Percentiles rank a stretch among this genome's conserved stretches.
Evolutionary conservation across 2,888 invertebrate species (phyloP).

Genomic region (Lamellibrachia satsuma): DNA sequence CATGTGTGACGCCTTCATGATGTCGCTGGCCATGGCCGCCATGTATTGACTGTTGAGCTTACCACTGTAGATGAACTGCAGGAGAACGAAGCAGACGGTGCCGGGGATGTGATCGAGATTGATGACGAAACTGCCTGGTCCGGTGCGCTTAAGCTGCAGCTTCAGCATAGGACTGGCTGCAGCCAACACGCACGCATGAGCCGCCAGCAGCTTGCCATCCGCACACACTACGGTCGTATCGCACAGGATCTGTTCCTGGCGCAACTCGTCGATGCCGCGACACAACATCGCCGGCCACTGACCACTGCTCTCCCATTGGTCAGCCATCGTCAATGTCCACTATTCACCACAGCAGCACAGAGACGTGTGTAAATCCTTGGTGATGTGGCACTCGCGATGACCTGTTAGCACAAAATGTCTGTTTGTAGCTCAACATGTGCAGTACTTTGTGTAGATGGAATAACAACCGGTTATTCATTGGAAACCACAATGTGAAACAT

Average conservation of each 20-base stretch:
- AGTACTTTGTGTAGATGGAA: too few species aligned
- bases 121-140: background rate
- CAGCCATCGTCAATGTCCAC: background rate
- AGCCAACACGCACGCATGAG: slow-evolving; percentile 30
- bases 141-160: background rate
- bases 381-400: background rate
- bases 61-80: slow-evolving; percentile 12
- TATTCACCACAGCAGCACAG: background rate
- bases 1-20: background rate
- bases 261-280: background rate
- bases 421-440: background rate
- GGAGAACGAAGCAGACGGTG: background rate
- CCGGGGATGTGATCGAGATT: background rate
- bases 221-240: slow-evolving; percentile 27
- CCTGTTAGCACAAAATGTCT: background rate
- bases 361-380: background rate
- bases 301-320: background rate
- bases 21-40: background rate
- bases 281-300: background rate
- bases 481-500: too few species aligned
- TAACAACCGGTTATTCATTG: too few species aligned
- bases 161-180: slow-evolving; percentile 27
- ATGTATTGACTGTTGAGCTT: slow-evolving; percentile 4
- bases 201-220: slow-evolving; percentile 19
- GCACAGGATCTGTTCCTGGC: slow-evolving; percentile 28